A percentile compares a stretch with the other conserved stretches of the same genome.
Evolutionary conservation across 1,140 invertebrate genomes (phyloP).

Genomic region (Branchinecta lynchi): DNA sequence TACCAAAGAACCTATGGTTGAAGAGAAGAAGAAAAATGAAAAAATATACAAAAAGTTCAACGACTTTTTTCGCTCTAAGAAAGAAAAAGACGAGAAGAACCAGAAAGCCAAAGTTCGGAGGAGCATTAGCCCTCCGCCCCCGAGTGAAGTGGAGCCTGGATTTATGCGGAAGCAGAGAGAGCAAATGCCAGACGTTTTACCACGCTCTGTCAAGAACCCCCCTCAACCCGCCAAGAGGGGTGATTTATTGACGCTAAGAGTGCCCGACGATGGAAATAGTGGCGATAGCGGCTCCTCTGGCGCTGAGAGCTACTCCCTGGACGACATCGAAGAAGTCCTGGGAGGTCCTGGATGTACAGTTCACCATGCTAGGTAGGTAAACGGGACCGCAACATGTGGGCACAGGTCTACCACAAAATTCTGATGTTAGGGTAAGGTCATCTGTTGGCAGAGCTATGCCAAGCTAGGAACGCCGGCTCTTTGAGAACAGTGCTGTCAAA

Average conservation of each 20-base stretch:
- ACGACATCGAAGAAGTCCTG: slow-evolving; percentile 46
- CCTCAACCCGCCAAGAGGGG: not conserved
- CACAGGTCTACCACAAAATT: slow-evolving; percentile 10
- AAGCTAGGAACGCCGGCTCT: slow-evolving; percentile 15
- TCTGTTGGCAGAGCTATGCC: not conserved
- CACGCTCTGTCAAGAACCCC: slow-evolving; percentile 7
- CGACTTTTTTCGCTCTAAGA: not conserved
- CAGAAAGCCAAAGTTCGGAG: not conserved
- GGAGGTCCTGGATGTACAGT: slow-evolving; percentile 27
- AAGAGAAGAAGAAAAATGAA: slow-evolving; percentile 15
- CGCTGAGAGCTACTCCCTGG: slow-evolving; percentile 40
- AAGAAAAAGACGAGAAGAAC: not conserved
- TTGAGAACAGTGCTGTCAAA: too few species aligned
- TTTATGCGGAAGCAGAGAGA: slow-evolving; percentile 13
- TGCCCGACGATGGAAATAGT: slow-evolving; percentile 6
- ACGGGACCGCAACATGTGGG: not conserved
- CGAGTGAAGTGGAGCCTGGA: slow-evolving; percentile 20
- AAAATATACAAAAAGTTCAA: not conserved
- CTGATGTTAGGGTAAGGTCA: not conserved
- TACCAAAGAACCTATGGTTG: slow-evolving; percentile 4
- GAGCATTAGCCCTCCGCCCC: slow-evolving; percentile 20
- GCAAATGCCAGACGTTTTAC: slow-evolving; percentile 19
- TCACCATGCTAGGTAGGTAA: not conserved
- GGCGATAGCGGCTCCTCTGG: slow-evolving; percentile 16
- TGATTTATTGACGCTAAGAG: slow-evolving; percentile 2